phyloP scores from a whole-genome alignment of 1,140 invertebrate genomes.

The Reticulitermes speratus region DNA sequence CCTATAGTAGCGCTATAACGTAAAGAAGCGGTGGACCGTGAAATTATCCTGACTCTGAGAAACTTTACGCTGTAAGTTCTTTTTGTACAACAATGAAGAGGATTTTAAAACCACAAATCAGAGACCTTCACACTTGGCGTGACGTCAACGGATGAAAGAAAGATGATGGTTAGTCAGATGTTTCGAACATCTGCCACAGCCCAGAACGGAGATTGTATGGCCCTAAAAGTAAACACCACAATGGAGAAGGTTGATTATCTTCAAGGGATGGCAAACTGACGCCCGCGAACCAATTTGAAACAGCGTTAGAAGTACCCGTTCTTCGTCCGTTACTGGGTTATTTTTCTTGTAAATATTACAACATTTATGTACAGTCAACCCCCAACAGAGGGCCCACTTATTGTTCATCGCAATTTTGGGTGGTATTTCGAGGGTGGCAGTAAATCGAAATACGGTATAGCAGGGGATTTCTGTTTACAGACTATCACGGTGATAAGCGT shows the following conservation, averaged over 20 bases:
- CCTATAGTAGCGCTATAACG: neutral
- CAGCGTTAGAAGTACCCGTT: no score
- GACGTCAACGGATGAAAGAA: neutral
- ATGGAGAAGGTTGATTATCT: neutral
- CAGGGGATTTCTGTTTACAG: no score
- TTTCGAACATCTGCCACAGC: neutral
- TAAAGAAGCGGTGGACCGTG: conserved; percentile 11
- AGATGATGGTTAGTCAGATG: neutral
- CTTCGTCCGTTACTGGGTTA: no score
- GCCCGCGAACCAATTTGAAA: no score
- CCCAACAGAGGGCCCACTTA: no score
- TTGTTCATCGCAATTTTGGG: no score
- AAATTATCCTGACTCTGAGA: conserved; percentile 20
- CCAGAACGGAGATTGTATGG: neutral
- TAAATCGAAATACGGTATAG: no score
- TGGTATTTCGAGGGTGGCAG: no score
- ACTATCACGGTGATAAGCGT: no score
- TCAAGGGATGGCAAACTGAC: neutral
- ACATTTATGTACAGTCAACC: no score
- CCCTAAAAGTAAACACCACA: neutral
- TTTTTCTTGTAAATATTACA: no score
- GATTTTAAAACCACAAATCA: conserved; percentile 32
- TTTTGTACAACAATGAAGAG: neutral
- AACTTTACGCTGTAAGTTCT: neutral
- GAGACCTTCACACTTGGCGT: conserved; percentile 22